Evolutionary conservation across 2,888 invertebrate species (phyloP), one percentile per base, ranked within the genome.

Genomic region (Trimorus sp.): DNA sequence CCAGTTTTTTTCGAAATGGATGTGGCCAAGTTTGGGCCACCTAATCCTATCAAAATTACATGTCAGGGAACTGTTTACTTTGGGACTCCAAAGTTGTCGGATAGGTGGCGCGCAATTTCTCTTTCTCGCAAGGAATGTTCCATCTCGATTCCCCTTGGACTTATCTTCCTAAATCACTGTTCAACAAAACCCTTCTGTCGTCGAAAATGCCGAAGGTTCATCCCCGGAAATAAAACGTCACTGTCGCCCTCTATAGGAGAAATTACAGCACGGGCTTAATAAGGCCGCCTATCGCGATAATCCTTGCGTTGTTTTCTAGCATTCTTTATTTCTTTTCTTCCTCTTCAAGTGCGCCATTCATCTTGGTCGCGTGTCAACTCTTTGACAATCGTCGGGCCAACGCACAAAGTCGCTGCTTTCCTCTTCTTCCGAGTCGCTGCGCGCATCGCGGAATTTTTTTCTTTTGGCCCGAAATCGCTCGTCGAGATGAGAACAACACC

Each of bases 291-390:
- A 51, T 65, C 56, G 65, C 26, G 49, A 63, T 56, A 38, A 68
- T 75, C 9, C n/a, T 65, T 51, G 0, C 26, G 49, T 60, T 38
- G n/a, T 68, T 26, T 48, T 48, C 45, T 15, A 6, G 45, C 26
- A 26, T 40, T 45, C 54, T 56, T 8, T 16, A 14, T 68, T 16
- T 54, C 54, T n/a, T 26, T 56, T 48, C 36, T 40, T 71, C n/a
- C 38, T 60, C 53, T 49, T 76, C 74, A 53, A 81, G 77, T 73
- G 48, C 65, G 53, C 48, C 68, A 83, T 79, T 83, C 82, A 83
- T 73, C 69, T 53, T 76, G 70, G 89, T 87, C 89, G 87, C 89
- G 88, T 88, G 88, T 88, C 88, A 87, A 86, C 84, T 86, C 88
- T 87, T 88, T 87, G 83, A 84, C 79, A 82, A 73, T 82, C 71